phyloP scores from a whole-genome alignment of 2,797 vertebrate species.

The Sebastolobus alascanus region DNA sequence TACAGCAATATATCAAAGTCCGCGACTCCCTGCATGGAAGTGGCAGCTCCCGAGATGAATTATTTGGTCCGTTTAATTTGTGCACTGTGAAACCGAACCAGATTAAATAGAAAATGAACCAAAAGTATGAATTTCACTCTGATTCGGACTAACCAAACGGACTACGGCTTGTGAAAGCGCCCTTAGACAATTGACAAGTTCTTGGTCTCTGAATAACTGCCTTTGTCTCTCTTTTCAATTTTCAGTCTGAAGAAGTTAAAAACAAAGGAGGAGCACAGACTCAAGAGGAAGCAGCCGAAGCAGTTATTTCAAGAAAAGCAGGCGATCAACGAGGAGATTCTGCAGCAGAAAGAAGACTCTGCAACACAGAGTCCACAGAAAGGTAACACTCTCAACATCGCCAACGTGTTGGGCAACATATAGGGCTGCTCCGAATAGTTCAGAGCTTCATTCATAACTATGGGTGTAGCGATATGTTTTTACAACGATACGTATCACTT shows the following conservation, averaged over 20 bases:
- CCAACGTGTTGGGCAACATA: background rate
- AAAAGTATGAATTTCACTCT: too few relatives aligned
- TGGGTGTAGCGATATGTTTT: too few relatives aligned
- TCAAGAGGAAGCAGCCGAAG: conserved; percentile 81
- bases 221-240: background rate
- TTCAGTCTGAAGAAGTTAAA: conserved; percentile 89
- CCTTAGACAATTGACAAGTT: background rate
- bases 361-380: conserved; percentile 53
- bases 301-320: conserved; percentile 59
- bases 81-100: too few relatives aligned
- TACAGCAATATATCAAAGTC: too few relatives aligned
- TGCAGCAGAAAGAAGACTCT: conserved; percentile 27
- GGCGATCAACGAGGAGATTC: conserved; percentile 29
- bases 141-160: too few relatives aligned
- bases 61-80: too few relatives aligned
- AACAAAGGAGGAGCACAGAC: conserved; percentile 87
- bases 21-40: too few relatives aligned
- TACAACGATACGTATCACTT: too few relatives aligned
- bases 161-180: too few relatives aligned
- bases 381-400: conserved; percentile 51
- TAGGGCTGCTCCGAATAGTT: rapidly evolving
- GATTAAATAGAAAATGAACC: too few relatives aligned
- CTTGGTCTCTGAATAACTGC: background rate
- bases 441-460: background rate
- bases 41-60: too few relatives aligned